Conservation (phyloP, 2,888 invertebrate species). For the Torymus auratus region DNA sequence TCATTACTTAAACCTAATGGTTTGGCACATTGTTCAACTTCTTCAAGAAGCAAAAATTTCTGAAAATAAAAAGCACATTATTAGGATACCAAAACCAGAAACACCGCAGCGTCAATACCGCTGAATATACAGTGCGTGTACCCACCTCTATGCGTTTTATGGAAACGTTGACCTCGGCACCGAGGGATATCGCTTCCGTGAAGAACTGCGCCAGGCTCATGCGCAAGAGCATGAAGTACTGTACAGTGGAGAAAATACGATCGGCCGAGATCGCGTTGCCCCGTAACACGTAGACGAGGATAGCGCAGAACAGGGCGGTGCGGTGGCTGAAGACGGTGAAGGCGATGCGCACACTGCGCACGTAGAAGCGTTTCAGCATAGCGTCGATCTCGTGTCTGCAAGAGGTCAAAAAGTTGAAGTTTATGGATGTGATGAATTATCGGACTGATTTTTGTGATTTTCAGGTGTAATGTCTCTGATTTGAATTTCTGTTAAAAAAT, state of each 20-base stretch:
- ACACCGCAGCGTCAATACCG: too few relatives aligned
- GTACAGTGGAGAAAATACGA: slow-evolving; percentile 86
- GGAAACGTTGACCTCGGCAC: slow-evolving; percentile 83
- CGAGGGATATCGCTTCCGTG: slow-evolving; percentile 80
- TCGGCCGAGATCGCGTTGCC: slow-evolving; percentile 79
- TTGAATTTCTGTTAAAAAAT: too few relatives aligned
- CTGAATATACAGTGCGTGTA: too few relatives aligned
- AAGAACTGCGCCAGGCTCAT: slow-evolving; percentile 82
- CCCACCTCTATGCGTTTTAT: slow-evolving; percentile 80
- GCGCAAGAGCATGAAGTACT: slow-evolving; percentile 86
- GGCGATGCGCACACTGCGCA: slow-evolving; percentile 82
- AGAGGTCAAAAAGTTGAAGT: too few relatives aligned
- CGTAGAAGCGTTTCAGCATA: slow-evolving; percentile 82
- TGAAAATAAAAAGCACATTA: slow-evolving; percentile 61
- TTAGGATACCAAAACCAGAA: not conserved
- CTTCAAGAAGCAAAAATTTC: slow-evolving; percentile 79
- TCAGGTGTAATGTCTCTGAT: too few relatives aligned
- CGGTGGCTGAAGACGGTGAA: slow-evolving; percentile 88
- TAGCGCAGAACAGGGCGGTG: slow-evolving; percentile 88
- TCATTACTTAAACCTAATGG: slow-evolving; percentile 53
- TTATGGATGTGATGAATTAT: too few relatives aligned
- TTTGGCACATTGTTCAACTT: slow-evolving; percentile 71
- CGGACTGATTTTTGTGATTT: too few relatives aligned
- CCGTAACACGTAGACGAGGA: slow-evolving; percentile 85
- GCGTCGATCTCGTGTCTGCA: slow-evolving; percentile 83